Percentiles rank a stretch among this genome's conserved stretches.
Evolutionary conservation across 2,888 invertebrate species (phyloP).

Genomic region (Incurvaria masculella): DNA sequence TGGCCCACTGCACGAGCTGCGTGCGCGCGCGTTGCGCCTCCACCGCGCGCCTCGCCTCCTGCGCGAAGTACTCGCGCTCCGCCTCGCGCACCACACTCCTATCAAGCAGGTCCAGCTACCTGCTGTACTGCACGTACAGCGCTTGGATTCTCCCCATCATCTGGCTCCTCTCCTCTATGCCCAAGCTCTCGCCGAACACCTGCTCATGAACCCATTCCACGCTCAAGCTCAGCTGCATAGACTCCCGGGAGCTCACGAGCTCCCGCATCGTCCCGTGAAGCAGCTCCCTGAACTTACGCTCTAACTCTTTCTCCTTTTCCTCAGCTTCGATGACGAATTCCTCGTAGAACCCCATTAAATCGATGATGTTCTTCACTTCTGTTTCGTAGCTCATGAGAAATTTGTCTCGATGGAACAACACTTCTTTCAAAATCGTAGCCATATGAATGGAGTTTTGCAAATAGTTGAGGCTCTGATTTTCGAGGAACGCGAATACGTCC

Average conservation of each 20-base stretch:
- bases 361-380: not conserved
- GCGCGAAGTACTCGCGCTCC: not conserved
- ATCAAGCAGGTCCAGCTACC: not conserved
- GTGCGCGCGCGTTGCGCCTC: not conserved
- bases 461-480: slow-evolving; percentile 23
- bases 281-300: not conserved
- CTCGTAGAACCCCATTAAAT: not conserved
- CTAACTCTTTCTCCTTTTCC: not conserved
- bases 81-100: not conserved
- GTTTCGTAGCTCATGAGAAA: not conserved
- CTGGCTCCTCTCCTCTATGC: not conserved
- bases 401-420: not conserved
- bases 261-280: not conserved
- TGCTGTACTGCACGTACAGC: not conserved
- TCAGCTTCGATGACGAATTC: not conserved
- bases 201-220: not conserved
- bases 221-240: not conserved
- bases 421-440: not conserved
- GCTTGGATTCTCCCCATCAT: not conserved
- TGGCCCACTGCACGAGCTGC: not conserved
- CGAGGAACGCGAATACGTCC: slow-evolving; percentile 16
- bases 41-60: not conserved
- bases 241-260: not conserved
- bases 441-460: slow-evolving; percentile 15
- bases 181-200: not conserved